Evolutionary conservation across 1,140 invertebrate species (phyloP).

Genomic region (Macrobrachium nipponense): DNA sequence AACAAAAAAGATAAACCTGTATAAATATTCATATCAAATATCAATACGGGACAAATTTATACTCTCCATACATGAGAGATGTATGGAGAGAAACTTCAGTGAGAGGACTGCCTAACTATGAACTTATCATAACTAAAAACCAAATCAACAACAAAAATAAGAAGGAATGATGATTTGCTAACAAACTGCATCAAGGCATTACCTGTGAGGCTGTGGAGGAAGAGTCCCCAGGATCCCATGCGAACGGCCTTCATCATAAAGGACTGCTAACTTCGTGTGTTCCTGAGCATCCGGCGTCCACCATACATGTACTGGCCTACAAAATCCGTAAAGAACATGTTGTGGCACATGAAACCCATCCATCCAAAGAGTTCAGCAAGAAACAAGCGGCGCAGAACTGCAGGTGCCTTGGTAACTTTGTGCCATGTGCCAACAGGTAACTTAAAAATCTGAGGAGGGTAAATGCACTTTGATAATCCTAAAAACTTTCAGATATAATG

Average conservation of each 20-base stretch:
- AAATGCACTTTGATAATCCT: too few species aligned
- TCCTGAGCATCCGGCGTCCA: slow-evolving; percentile 69
- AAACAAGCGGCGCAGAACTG: slow-evolving; percentile 68
- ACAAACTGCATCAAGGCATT: slow-evolving; percentile 6
- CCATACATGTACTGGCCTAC: slow-evolving; percentile 71
- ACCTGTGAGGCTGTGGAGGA: slow-evolving; percentile 70
- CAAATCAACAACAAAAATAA: too few species aligned
- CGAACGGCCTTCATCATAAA: slow-evolving; percentile 72
- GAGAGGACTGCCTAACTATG: too few species aligned
- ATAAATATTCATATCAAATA: background rate
- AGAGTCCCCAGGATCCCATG: slow-evolving; percentile 72
- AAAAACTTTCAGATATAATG: too few species aligned
- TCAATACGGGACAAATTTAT: slow-evolving; percentile 26
- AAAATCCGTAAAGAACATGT: slow-evolving; percentile 73
- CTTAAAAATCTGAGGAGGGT: slow-evolving; percentile 24
- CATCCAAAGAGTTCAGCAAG: slow-evolving; percentile 65
- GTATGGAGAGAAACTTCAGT: too few species aligned
- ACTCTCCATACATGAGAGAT: background rate
- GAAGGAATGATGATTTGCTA: background rate
- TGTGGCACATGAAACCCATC: slow-evolving; percentile 71
- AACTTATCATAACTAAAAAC: too few species aligned
- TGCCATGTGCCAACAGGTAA: slow-evolving; percentile 44
- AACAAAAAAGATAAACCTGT: background rate
- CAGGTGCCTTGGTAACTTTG: slow-evolving; percentile 65
- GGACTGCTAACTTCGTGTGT: slow-evolving; percentile 65